These are phyloP conservation scores for Merops nubicus DNA, from an alignment of 2,113 vertebrate species.

Conservation along the genomic window DNA sequence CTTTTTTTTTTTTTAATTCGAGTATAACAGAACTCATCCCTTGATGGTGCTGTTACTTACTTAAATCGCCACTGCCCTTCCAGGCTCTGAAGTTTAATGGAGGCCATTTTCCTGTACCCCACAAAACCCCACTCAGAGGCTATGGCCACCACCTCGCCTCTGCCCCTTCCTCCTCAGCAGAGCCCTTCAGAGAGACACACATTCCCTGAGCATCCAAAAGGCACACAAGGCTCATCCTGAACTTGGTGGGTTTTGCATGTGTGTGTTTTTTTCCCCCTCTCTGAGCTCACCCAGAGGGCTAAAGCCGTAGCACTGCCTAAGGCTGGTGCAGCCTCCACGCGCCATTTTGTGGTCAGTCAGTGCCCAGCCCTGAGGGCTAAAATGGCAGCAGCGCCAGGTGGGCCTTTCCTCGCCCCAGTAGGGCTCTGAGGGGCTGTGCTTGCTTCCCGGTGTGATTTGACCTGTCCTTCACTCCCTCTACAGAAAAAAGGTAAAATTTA, in stretches of 20 bases:
- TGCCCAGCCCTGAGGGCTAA: neutral
- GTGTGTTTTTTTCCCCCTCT: no score
- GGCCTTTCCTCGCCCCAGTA: accelerated
- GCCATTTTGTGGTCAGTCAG: neutral
- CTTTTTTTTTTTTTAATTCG: neutral
- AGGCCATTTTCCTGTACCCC: neutral
- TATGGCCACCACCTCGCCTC: neutral
- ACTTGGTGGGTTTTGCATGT: no score
- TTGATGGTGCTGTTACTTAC: neutral
- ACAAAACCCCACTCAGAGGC: neutral
- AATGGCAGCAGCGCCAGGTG: accelerated
- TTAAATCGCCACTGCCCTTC: neutral
- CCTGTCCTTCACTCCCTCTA: neutral
- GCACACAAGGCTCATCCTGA: neutral
- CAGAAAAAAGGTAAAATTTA: neutral
- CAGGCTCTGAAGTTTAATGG: neutral
- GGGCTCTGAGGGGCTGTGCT: neutral
- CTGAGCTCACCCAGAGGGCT: neutral
- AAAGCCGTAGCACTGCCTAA: no score
- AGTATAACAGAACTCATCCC: neutral
- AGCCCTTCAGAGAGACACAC: neutral
- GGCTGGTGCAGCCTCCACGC: accelerated
- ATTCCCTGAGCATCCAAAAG: neutral
- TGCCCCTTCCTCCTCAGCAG: neutral
- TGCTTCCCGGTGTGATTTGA: accelerated